Conservation (phyloP, 2,797 vertebrate species). For the Eospalax fontanierii region DNA sequence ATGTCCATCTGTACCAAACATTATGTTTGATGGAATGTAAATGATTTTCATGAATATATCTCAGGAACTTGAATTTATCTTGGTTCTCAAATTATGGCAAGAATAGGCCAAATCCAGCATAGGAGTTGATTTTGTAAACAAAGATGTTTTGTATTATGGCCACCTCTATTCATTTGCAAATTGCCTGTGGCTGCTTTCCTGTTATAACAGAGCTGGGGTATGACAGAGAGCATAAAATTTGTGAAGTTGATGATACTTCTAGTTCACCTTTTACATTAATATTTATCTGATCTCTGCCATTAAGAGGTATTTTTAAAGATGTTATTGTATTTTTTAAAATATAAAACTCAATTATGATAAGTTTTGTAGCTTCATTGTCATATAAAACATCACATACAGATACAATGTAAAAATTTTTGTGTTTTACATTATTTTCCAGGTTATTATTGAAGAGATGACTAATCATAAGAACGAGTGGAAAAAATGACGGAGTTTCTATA, state of each 20-base stretch:
- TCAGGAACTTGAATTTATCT: background rate
- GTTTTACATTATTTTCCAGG: background rate
- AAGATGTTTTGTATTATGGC: background rate
- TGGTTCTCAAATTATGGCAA: background rate
- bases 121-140: background rate
- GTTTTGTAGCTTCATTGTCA: background rate
- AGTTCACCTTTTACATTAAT: background rate
- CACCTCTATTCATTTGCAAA: background rate
- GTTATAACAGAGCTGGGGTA: background rate
- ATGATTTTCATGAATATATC: too few relatives aligned
- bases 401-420: background rate
- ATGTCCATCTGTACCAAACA: background rate
- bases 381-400: background rate
- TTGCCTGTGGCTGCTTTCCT: background rate
- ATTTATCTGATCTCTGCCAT: background rate
- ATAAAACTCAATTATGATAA: background rate
- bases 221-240: background rate
- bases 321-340: background rate
- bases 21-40: background rate
- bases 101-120: background rate
- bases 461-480: background rate
- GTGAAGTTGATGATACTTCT: background rate
- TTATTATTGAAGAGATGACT: background rate
- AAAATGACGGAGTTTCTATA: background rate
- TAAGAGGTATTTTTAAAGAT: background rate